phyloP scores from a whole-genome alignment of 2,888 invertebrate species.

The Perizoma affinitatum region DNA sequence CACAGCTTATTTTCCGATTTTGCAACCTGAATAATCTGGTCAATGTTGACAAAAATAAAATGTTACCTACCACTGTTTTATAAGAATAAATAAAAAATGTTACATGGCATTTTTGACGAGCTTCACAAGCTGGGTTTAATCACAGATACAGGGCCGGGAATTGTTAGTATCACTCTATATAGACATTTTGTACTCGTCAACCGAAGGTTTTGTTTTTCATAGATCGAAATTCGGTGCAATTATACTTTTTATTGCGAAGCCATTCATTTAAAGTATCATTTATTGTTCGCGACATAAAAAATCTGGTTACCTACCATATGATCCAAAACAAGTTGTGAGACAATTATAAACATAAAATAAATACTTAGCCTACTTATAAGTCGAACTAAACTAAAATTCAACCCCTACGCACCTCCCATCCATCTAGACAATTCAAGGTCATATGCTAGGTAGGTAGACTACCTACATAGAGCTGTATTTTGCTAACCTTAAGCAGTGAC shows the following conservation, averaged over 20 bases:
- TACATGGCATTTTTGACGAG: conserved; percentile 45
- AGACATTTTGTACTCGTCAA: conserved; percentile 4
- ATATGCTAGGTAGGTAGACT: no score
- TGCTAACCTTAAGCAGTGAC: no score
- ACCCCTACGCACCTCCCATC: no score
- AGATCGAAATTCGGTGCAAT: conserved; percentile 20
- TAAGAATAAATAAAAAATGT: conserved; percentile 17
- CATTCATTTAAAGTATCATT: conserved; percentile 12
- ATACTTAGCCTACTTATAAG: no score
- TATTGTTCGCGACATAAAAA: background rate
- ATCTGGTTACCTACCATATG: no score
- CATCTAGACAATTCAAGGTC: no score
- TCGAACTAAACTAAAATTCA: no score
- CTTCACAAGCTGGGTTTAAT: conserved; percentile 34
- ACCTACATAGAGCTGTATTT: no score
- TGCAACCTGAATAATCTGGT: background rate
- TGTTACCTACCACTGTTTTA: conserved; percentile 5
- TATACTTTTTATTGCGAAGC: conserved; percentile 17
- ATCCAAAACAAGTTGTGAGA: no score
- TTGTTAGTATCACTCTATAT: conserved; percentile 20
- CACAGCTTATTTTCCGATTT: no score
- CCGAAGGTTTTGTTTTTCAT: conserved; percentile 8
- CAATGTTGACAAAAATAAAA: conserved; percentile 2
- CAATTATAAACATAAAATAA: no score
- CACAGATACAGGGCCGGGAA: conserved; percentile 26